Evolutionary conservation across 2,113 vertebrate genomes (phyloP), one percentile per base, ranked within the genome.

Genomic region (Pterocles orientalis): DNA sequence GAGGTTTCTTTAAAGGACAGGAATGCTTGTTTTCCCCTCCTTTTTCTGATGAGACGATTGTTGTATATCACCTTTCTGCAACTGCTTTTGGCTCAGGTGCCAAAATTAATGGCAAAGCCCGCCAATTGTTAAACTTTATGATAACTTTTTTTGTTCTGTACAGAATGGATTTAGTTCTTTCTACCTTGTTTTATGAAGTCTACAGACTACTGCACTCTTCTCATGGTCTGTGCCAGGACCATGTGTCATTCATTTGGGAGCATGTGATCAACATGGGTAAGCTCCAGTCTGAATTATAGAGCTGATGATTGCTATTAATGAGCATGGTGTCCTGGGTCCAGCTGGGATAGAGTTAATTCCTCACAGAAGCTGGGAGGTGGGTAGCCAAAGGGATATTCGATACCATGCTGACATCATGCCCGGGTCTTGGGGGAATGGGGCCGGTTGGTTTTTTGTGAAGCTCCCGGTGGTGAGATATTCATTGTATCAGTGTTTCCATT

Each of bases 291-390:
- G 86, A 92, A 94, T 95, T 94, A 90, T 57, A 73, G 79, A 83
- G 11, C 28, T 76, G 61, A 60, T 93, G 73, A 90, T 88, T 91
- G 39, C 61, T 88, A 31, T 71, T 93, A 94, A 94, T 76, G 62
- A 85, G 29, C 29, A 43, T 58, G 23, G n/a, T n/a, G n/a, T n/a
- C n/a, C n/a, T n/a, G n/a, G n/a, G n/a, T n/a, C n/a, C n/a, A n/a
- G n/a, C n/a, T n/a, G n/a, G n/a, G n/a, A n/a, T n/a, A n/a, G n/a
- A n/a, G n/a, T n/a, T n/a, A n/a, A n/a, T n/a, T n/a, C n/a, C n/a
- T n/a, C n/a, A n/a, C n/a, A n/a, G n/a, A n/a, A n/a, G n/a, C n/a
- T n/a, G n/a, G n/a, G n/a, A n/a, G n/a, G n/a, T n/a, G n/a, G n/a
- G n/a, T n/a, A n/a, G n/a, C n/a, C n/a, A n/a, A n/a, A n/a, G n/a